Evolutionary conservation across 2,113 vertebrate genomes (phyloP), one percentile per base, ranked within the genome.

Genomic region (Menidia beryllina): DNA sequence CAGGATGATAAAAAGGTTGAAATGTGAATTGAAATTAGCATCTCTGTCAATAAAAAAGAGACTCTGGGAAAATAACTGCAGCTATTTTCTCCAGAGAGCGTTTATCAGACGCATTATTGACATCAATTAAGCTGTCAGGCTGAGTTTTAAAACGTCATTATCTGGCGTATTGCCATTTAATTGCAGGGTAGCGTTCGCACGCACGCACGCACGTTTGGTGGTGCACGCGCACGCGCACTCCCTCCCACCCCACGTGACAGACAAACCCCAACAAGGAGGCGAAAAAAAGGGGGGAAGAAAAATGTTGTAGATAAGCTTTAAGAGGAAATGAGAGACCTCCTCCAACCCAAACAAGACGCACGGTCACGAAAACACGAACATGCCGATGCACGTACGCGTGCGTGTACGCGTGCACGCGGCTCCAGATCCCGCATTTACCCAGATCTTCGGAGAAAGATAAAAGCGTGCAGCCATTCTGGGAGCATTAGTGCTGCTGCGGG

Each of bases 311-410:
- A 87, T 69, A 89, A 72, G 48, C 25, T 24, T 23, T 2, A 21
- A 23, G 65, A 72, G 87, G 86, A 91, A 89, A 88, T 84, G 66
- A 70, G 59, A 63, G 19, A 86, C 86, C 81, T 89, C 89, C 87
- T 79, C 51, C 60, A 75, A 79, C 79, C 72, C 81, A 75, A n/a
- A 67, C 25, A 30, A 57, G 49, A 50, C 38, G 36, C 34, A 55
- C 57, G 62, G 39, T 48, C 15, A 61, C 47, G n/a, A n/a, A 71
- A 34, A 51, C 49, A 62, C 15, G 47, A 21, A 56, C 38, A 69
- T 19, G 2, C 30, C 27, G 12, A 41, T 45, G 41, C 41, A n/a
- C 15, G 19, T 17, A 7, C 15, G 41, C 30, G 30, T 8, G 8
- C 30, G 8, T 8, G 8, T 8, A 30, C 19, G 10, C 23, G 27